Evolutionary conservation across 2,888 invertebrate genomes (phyloP), one percentile per base, ranked within the genome.

Genomic region (Serrognathus titanus): DNA sequence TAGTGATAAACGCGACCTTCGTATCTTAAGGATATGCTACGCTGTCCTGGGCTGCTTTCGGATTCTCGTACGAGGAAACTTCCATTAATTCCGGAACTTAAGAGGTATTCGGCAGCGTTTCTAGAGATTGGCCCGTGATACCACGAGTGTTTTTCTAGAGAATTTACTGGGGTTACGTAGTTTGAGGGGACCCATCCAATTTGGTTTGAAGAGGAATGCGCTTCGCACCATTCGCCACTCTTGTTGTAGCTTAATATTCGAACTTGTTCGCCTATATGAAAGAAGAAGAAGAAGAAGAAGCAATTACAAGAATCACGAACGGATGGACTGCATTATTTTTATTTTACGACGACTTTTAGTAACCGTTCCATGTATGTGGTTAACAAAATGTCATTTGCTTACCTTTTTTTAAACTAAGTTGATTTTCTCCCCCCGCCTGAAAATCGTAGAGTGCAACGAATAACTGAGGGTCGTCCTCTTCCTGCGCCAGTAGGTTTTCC

Each of bases 181-280:
- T 97, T 97, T 69, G 94, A 93, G 53, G 99, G 99, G 67, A 99
- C 98, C 98, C 98, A 99, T 63, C 99, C 99, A 56, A 97, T 93
- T 75, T 90, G 88, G 60, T 94, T 94, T 46, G 86, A 83, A 56
- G 88, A 85, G 46, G 95, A 92, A 77, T 97, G 94, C 9, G 97
- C 98, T 79, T 99, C 98, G 79, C 98, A 98, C 99, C 99, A 99
- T 82, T 99, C 99, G 53, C 97, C 97, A 70, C 95, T 95, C 78
- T 96, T 95, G 82, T 99, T 99, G 82, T 98, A 98, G 75, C 94
- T 94, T 72, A 98, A 84, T 72, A 99, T 97, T 66, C 94, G 88
- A 65, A 99, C 94, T 84, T 97, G 95, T 80, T 97, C 96, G 69
- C 96, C 94, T 92, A 80, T 37, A 73, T 69, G 24, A 31, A 31